Base-by-base conservation (phyloP, 1,140 invertebrate species). In the Macrobrachium nipponense region DNA sequence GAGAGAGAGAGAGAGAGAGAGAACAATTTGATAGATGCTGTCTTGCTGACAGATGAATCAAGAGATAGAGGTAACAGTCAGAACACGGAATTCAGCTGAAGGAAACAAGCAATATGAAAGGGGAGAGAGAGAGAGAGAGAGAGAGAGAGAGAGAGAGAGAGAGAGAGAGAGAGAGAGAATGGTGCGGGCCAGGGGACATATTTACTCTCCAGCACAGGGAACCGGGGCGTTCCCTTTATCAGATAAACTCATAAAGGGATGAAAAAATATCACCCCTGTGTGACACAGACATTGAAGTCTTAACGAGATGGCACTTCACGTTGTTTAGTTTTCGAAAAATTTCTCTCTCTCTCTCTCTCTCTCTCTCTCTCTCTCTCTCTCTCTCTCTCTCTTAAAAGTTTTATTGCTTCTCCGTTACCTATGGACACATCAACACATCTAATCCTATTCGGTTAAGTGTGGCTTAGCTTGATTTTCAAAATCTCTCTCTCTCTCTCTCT, bases 131-230 rank as follows among this genome's bases (percentile, higher is more conserved):
- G 68, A 72, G 68, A 72, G 68, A 72, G 68, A 72, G 68, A 72
- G 68, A 72, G 68, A 72, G 68, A 72, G 68, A 72, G 68, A 72
- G 68, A 72, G 68, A 72, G 68, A 72, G 68, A 72, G 68, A 72
- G 68, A 72, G 68, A 72, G 68, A 72, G 68, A 72, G 68, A 72
- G 68, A 72, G 68, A 72, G 68, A 20, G n/a, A 20, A 43, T 36
- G 68, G 27, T 36, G 36, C 23, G 15, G 68, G 43, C 4, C 14
- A 6, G 5, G 5, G 68, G 2, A 23, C 43, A 6, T 43, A 14
- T 72, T 72, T 36, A 36, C 20, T 20, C 68, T 72, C 68, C 15
- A 5, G 20, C 43, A 23, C 27, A 64, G 20, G 43, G 43, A 20
- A 23, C 14, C 8, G 68, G 27, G 20, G 27, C 43, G 68, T 20